Conservation (phyloP, 2,888 invertebrate species). For the Mythimna ferrago region DNA sequence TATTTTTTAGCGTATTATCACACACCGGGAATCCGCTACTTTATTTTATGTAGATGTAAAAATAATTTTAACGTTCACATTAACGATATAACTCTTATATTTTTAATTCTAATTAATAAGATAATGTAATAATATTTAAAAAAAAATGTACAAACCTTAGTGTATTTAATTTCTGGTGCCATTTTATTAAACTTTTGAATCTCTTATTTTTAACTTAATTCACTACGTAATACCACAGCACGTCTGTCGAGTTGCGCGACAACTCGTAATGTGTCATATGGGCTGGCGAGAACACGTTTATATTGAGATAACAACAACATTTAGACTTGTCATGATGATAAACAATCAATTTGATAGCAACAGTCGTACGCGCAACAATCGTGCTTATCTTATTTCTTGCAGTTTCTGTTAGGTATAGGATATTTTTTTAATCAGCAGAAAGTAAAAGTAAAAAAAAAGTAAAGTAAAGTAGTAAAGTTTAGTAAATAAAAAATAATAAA, state of each 20-base stretch:
- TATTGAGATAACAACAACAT: conserved; percentile 10
- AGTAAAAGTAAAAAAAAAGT: too few relatives aligned
- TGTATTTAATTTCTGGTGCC: conserved; percentile 45
- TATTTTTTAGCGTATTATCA: too few relatives aligned
- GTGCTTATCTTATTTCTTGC: too few relatives aligned
- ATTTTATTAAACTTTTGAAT: conserved; percentile 11
- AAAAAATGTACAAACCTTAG: conserved; percentile 22
- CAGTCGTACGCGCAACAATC: neutral
- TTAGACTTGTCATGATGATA: conserved; percentile 18
- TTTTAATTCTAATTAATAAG: neutral
- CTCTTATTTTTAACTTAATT: neutral
- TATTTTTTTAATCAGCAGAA: too few relatives aligned
- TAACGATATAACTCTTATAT: too few relatives aligned
- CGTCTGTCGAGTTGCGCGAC: conserved; percentile 21
- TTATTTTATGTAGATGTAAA: too few relatives aligned
- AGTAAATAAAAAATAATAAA: too few relatives aligned
- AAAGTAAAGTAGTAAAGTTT: too few relatives aligned
- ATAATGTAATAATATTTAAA: neutral
- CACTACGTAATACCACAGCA: conserved; percentile 1
- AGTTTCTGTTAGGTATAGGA: too few relatives aligned
- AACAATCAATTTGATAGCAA: neutral
- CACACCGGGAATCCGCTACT: too few relatives aligned
- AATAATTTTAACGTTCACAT: too few relatives aligned
- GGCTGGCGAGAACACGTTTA: neutral
- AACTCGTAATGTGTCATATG: neutral